Base-by-base conservation (phyloP, 2,797 vertebrate genomes). In the Liasis olivaceus region DNA sequence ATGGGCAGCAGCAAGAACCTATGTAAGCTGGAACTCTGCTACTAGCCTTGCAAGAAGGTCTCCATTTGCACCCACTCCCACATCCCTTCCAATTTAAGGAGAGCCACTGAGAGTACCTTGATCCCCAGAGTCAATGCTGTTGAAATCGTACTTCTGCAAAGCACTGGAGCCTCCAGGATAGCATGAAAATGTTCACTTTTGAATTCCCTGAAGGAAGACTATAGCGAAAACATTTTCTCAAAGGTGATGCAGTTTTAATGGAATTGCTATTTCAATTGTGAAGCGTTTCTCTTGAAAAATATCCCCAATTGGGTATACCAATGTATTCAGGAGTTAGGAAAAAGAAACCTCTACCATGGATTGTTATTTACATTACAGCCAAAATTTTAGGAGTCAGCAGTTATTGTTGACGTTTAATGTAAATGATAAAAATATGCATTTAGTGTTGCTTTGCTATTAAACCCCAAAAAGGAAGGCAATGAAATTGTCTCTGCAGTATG, bases 371-470 rank as follows among this genome's bases (percentile, higher is more conserved):
- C 59, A 88, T 24, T 90, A 54, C 60, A 24, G 85, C 59, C 64
- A 31, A 90, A 47, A 84, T 88, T 87, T 93, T 62, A 84, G 59
- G 69, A 88, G 59, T 90, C 92, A 59, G 47, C 89, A 66, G 59
- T 84, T 88, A 84, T 58, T 58, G 69, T 36, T n/a, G 58, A 31
- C 22, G 31, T 42, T 31, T 47, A 84, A 64, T 72, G 47, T 69
- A 77, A 84, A 81, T 81, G n/a, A 64, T 77, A 81, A 59, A 66
- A 93, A 64, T 63, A 88, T 90, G 54, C 3, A 87, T 36, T 85
- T 5, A 56, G 2, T 47, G 26, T 15, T 58, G 9, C 24, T 87
- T 88, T 63, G 69, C 47, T 88, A 59, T 63, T 84, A 14, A 51
- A 58, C 24, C 24, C 56, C 92, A 63, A 51, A 60, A 90, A 88